Conservation (phyloP, 2,888 invertebrate species). For the Ecdyonurus torrentis region DNA sequence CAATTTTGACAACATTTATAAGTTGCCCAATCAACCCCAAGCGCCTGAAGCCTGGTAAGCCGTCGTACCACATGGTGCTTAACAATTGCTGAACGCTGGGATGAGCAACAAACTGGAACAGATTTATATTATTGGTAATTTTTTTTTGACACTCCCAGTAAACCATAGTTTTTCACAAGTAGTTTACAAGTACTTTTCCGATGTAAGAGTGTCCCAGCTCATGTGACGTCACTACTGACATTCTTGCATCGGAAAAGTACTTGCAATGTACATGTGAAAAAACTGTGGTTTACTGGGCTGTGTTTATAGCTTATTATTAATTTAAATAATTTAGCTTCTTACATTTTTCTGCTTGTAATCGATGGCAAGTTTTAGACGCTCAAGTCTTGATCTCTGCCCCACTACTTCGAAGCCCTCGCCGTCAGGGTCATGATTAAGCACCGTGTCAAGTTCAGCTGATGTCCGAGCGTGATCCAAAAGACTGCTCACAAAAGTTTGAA, state of each 20-base stretch:
- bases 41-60: conserved; percentile 86
- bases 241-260: too few relatives aligned
- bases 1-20: conserved; percentile 69
- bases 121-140: conserved; percentile 11
- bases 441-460: conserved; percentile 81
- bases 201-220: too few relatives aligned
- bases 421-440: conserved; percentile 81
- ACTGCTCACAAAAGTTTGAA: conserved; percentile 77
- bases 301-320: too few relatives aligned
- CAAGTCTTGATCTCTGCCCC: conserved; percentile 74
- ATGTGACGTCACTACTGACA: too few relatives aligned
- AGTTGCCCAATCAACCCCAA: conserved; percentile 39
- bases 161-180: too few relatives aligned
- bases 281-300: too few relatives aligned
- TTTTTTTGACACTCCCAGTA: too few relatives aligned
- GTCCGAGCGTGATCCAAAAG: conserved; percentile 84
- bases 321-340: too few relatives aligned
- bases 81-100: conserved; percentile 93
- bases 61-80: conserved; percentile 96
- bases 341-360: conserved; percentile 95
- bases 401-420: conserved; percentile 60
- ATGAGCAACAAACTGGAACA: conserved; percentile 85
- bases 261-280: too few relatives aligned
- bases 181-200: too few relatives aligned
- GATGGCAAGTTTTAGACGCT: conserved; percentile 83